Conservation (phyloP, 2,888 invertebrate genomes). For the Plagodis pulveraria region DNA sequence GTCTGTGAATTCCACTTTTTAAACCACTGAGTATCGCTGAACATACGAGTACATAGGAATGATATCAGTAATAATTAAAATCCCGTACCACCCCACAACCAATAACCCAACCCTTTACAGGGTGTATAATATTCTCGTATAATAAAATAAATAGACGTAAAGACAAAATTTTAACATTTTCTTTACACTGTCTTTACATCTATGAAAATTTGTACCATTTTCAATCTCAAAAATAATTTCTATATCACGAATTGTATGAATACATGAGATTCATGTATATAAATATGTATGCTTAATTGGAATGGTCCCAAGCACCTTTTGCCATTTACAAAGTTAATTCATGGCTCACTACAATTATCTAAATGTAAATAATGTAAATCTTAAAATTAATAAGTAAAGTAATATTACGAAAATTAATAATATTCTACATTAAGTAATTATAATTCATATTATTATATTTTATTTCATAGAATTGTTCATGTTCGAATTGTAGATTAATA, state of each 20-base stretch:
- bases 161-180: too few species aligned
- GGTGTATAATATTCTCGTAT: too few species aligned
- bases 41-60: too few species aligned
- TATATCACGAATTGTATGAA: not conserved
- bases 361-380: not conserved
- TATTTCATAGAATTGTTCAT: conserved; percentile 22
- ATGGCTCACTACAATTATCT: conserved; percentile 1
- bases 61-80: too few species aligned
- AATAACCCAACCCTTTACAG: too few species aligned
- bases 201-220: conserved; percentile 29
- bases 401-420: not conserved
- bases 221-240: conserved; percentile 25
- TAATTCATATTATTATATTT: not conserved
- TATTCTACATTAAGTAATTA: conserved; percentile 5
- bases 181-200: too few species aligned
- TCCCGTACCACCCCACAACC: too few species aligned
- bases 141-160: too few species aligned
- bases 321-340: conserved; percentile 1
- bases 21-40: too few species aligned
- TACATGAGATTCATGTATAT: conserved; percentile 25
- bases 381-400: conserved; percentile 12
- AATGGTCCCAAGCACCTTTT: conserved; percentile 23
- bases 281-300: not conserved
- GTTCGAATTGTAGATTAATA: conserved; percentile 7
- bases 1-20: too few species aligned